phyloP scores from a whole-genome alignment of 2,797 vertebrate genomes.

The Notamacropus eugenii region DNA sequence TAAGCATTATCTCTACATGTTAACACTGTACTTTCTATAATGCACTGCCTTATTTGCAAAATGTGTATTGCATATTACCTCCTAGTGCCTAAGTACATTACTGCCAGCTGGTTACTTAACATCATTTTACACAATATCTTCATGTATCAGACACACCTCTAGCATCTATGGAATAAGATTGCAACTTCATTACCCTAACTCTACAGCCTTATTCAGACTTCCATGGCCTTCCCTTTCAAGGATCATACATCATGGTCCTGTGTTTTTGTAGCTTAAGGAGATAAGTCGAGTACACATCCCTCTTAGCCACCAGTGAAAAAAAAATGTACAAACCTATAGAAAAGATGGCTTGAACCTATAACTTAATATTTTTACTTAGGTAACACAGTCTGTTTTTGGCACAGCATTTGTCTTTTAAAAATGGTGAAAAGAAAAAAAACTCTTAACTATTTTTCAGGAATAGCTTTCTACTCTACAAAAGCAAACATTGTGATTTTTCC shows the following conservation, averaged over 20 bases:
- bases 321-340: background rate
- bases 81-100: conserved; percentile 45
- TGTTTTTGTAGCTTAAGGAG: background rate
- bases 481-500: background rate
- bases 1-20: conserved; percentile 43
- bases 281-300: conserved; percentile 10
- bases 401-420: conserved; percentile 1
- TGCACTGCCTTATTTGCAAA: conserved; percentile 65
- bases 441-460: conserved; percentile 43
- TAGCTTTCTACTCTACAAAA: conserved; percentile 15
- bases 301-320: conserved; percentile 33
- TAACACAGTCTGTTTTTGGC: conserved; percentile 3
- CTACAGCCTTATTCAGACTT: background rate
- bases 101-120: conserved; percentile 22
- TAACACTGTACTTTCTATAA: conserved; percentile 56
- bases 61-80: conserved; percentile 2
- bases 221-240: background rate
- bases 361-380: conserved; percentile 40
- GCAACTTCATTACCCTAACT: background rate
- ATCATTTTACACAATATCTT: background rate
- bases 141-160: conserved; percentile 26
- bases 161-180: background rate
- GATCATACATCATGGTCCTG: background rate
- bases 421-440: background rate
- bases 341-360: conserved; percentile 46